Base-by-base conservation (phyloP, 92 coral and sea anemone species). In the Actinernus sp. region DNA sequence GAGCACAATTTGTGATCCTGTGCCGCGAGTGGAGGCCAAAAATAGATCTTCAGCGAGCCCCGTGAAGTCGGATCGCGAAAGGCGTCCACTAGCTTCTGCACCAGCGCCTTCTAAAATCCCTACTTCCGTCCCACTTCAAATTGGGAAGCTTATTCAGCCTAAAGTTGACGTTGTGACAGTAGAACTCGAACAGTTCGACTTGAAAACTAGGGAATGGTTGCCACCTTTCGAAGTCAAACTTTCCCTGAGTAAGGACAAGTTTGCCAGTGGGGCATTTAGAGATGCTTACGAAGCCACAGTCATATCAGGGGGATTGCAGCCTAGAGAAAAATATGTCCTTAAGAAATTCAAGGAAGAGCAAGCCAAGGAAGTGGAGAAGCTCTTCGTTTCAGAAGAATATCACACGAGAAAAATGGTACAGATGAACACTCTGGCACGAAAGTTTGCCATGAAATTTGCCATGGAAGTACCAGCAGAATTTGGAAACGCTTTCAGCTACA, bases 361-460 rank as follows among this genome's bases (percentile, higher is more conserved):
- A 26, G 62, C 58, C 22, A 14, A 39, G 26, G 72, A 68, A 44
- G 37, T 78, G 29, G 59, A 54, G 65, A 61, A 71, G 36, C 22
- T 49, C 11, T 85, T 85, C 13, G 28, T 26, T 3, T 63, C 77
- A 1, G 43, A 31, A 1, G 71, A 85, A 11, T 52, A 63, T 25
- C 84, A 86, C 31, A 79, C 79, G 8, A 24, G 92, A 3, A 86
- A 85, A 31, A 28, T 50, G 11, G 92, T 79, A 12, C 92, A 86
- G 26, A 79, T 86, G 87, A 66, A 85, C 18, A 33, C 82, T 2
- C 55, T 85, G 2, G 74, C 87, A 4, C 24, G 88, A 31, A 76
- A 86, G 52, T 78, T 77, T 70, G 78, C 85, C 28, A 33, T 68
- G 61, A 55, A 44, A 16, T 55, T 84, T 21, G 59, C 47, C 43